Conservation (phyloP, 35 echinoderm and acorn worm genomes). For the Diadema setosum region DNA sequence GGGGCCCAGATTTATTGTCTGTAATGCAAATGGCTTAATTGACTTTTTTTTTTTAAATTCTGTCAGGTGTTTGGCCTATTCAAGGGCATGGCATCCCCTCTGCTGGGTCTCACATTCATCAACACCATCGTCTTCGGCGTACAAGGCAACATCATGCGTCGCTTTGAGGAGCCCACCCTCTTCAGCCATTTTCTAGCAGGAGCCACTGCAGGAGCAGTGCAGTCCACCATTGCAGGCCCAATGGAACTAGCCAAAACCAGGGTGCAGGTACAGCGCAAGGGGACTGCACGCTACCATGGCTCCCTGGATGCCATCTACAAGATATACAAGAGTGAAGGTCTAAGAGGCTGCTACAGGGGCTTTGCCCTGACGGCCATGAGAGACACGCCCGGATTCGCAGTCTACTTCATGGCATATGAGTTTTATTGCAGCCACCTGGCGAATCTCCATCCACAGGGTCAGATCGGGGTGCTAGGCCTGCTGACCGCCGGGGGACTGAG, state of each 20-base stretch:
- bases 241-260: constrained; percentile 96
- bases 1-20: neutral
- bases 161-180: constrained; percentile 68
- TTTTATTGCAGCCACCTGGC: constrained; percentile 61
- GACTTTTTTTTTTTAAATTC: neutral
- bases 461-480: constrained; percentile 60
- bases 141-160: constrained; percentile 82
- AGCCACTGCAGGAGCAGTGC: constrained; percentile 61
- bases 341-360: constrained; percentile 72
- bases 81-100: constrained; percentile 94
- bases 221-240: constrained; percentile 71
- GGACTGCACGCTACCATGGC: constrained; percentile 53
- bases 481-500: constrained; percentile 76
- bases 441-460: constrained; percentile 10
- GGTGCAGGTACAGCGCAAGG: constrained; percentile 85
- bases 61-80: constrained; percentile 90
- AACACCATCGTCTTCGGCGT: constrained; percentile 93
- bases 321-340: constrained; percentile 66
- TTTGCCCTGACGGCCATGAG: constrained; percentile 52
- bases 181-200: constrained; percentile 76
- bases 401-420: constrained; percentile 87
- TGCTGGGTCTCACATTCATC: constrained; percentile 76
- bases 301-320: constrained; percentile 61
- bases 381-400: constrained; percentile 76
- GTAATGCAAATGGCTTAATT: neutral